These are phyloP conservation scores for Hipposideros larvatus DNA, from an alignment of 2,797 vertebrate species.

Conservation along the genomic window DNA sequence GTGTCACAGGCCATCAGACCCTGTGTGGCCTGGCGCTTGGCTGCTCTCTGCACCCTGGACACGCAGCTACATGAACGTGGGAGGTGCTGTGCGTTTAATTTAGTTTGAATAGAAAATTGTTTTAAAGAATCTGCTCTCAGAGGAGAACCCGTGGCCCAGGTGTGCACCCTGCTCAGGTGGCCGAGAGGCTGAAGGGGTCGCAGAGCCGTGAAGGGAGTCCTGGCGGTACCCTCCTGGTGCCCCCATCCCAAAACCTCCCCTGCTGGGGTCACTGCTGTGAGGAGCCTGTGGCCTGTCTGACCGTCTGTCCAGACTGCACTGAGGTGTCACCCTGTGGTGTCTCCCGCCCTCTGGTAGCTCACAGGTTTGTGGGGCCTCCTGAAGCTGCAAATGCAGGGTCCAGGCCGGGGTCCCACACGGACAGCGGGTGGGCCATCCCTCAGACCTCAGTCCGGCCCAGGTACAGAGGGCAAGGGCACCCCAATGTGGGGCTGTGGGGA, in stretches of 20 bases:
- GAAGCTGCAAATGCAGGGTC: background rate
- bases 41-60: background rate
- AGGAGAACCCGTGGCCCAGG: background rate
- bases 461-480: accelerated
- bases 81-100: background rate
- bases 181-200: accelerated
- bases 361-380: accelerated
- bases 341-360: accelerated
- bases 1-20: background rate
- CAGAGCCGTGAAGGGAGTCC: background rate
- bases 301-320: background rate
- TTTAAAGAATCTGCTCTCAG: accelerated
- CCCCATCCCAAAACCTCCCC: accelerated
- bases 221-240: background rate
- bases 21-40: accelerated
- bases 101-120: background rate
- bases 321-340: accelerated
- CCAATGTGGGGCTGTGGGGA: background rate
- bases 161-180: background rate
- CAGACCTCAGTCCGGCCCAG: background rate
- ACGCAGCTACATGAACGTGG: background rate
- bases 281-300: background rate
- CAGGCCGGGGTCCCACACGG: background rate
- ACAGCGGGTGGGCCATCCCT: background rate
- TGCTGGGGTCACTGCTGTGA: background rate